Base-by-base conservation (phyloP, 2,113 vertebrate species). In the Camelus bactrianus region DNA sequence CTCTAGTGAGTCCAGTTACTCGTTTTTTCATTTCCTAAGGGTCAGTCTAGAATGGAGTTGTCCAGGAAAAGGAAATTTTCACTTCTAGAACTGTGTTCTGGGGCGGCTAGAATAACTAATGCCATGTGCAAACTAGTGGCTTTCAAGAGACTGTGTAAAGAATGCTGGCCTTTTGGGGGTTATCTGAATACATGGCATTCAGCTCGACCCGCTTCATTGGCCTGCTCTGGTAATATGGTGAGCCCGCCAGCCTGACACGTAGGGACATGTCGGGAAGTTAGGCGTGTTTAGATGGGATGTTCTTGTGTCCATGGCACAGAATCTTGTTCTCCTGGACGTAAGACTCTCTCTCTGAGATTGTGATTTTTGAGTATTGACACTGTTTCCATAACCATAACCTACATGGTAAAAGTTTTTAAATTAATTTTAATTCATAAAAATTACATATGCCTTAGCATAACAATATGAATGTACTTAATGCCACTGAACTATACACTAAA, bases 361-460 rank as follows among this genome's bases (percentile, higher is more conserved):
- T 69, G 32, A 76, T 58, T 86, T 81, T 62, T 82, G 42, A 93
- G 14, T 76, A 69, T 26, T 52, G 32, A 62, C 1, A 15, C 64
- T 86, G 19, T 93, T 81, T 91, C 50, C 5, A 0, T 82, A 87
- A 30, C 50, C n/a, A 8, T 52, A 42, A 64, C 24, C 30, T 77
- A n/a, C 28, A 6, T 50, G 56, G 62, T 93, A 67, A 94, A 93
- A 48, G 60, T 60, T 76, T 89, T 84, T 26, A 80, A 79, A 54
- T 60, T 91, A 60, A 50, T 72, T 92, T 91, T 83, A 95, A 83
- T 76, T 83, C 24, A 20, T 38, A 60, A 67, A 58, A 81, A 42
- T 69, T 60, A 64, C 19, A 38, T 52, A 12, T 92, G 28, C 38
- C 62, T 89, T 89, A 38, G 50, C 30, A 65, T 38, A 86, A 60